Base-by-base conservation (phyloP, 2,113 vertebrate genomes). In the Papio anubis region DNA sequence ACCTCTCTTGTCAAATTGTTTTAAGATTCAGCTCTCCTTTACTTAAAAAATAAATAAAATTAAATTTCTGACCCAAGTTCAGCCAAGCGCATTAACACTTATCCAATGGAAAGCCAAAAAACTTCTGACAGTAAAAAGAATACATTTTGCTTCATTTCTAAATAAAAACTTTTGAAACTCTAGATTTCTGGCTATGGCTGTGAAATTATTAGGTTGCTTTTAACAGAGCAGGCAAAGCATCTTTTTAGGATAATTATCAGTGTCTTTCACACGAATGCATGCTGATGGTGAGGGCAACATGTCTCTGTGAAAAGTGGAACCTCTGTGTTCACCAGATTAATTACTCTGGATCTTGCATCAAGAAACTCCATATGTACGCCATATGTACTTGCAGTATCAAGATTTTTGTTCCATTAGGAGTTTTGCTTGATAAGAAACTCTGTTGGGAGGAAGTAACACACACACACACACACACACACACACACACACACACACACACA, bases 101-200 rank as follows among this genome's bases (percentile, higher is more conserved):
- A 91, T 75, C 6, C 18, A 76, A 32, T 48, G 55, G 68, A 79
- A 97, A 89, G 20, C 30, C 9, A 79, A 84, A 9, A 78, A 72
- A 76, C 4, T 83, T 89, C 48, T 83, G 35, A 89, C 43, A 59
- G 57, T 57, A 50, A 95, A 95, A 92, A 87, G 21, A 85, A 94
- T 8, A 66, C 6, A 59, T 27, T 90, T 83, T 89, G 23, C 13
- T 94, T 82, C 18, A 50, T 84, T 95, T 87, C 30, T 61, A 89
- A 93, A 66, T n/a, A 75, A 93, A 93, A 83, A 10, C 2, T 61
- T 38, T 75, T 59, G 12, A 66, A 84, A 93, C 32, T 61, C 72
- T 3, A 80, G 10, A 14, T 90, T 84, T 21, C 16, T 94, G 21
- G 30, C 61, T 75, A 76, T 30, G 21, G 8, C 61, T 96, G 23